Base-by-base conservation (phyloP, 2,888 invertebrate species). In the Drosophila merina region DNA sequence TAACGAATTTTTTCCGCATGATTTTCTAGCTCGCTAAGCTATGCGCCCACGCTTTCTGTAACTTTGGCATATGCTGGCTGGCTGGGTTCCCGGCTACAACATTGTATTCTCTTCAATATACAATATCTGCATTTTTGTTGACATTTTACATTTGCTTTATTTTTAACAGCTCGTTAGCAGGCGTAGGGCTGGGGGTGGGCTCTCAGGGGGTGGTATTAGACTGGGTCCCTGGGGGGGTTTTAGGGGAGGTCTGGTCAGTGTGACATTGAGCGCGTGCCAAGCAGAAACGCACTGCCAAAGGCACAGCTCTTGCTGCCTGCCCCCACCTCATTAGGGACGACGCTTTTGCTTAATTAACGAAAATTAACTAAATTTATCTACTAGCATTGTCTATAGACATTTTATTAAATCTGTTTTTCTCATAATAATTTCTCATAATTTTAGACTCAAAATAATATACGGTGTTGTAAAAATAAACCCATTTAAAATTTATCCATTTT, bases 191-290 rank as follows among this genome's bases (percentile, higher is more conserved):
- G 64, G 10, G 64, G 42, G 63, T 9, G 3, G 33, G 33, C n/a
- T n/a, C n/a, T n/a, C 1, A 36, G 36, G n/a, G 36, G 36, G 36
- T 36, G 36, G n/a, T n/a, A 8, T 14, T 8, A 8, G 30, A 8
- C 10, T 3, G 10, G 28, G 42, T 20, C 12, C 57, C 36, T 14
- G 38, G 5, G 52, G 26, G 1, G 9, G 31, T 14, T 14, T 14
- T n/a, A 31, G n/a, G 45, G 50, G 48, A 10, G 55, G 40, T 44
- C 57, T 48, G 57, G 57, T 52, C 51, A 50, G 57, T 14, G 12
- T 74, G 77, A 58, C 79, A 80, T 83, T 83, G 79, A 78, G 71
- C 70, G 70, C 64, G 77, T 77, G 78, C 77, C 78, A 80, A 68
- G 52, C 68, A 67, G 31, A 47, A 59, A 59, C 59, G 60, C 63